Base-by-base conservation (phyloP, 2,797 vertebrate genomes). In the Apodemus agrarius region DNA sequence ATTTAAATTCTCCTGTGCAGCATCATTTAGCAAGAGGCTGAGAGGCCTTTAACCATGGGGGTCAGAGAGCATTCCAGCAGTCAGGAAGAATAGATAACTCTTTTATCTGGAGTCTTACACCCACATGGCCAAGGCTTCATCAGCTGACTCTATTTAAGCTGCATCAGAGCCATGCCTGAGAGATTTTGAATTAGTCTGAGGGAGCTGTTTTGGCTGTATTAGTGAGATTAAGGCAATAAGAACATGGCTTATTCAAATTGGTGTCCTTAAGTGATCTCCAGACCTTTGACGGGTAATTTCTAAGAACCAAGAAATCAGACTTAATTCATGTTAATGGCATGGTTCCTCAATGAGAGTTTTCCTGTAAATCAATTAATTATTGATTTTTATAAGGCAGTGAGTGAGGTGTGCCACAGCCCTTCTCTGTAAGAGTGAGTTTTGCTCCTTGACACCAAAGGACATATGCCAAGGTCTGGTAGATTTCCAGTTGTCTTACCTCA, bases 211-310 rank as follows among this genome's bases (percentile, higher is more conserved):
- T 94, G 80, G 95, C 76, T 3, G 0, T 86, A 79, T 95, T 93
- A 95, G 57, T 89, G 85, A 91, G 91, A 97, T 96, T 97, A 97
- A 97, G 87, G 72, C 74, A 49, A 5, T 91, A 93, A 96, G 37
- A 83, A 59, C 63, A n/a, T 57, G 83, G 89, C 93, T 97, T 97
- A 96, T 97, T 94, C 89, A 97, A 95, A 97, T 95, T 6, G 3
- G 29, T 88, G 46, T 93, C 75, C 84, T 97, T 97, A 84, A 96
- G 92, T 93, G 59, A 92, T 65, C 92, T 91, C 46, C 72, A 97
- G 82, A 89, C 34, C 40, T 95, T 83, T 83, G 94, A 40, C 54
- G 78, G 83, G 90, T 84, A 92, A 93, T 37, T 89, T 86, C 69
- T 95, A 91, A 92, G 52, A 40, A 74, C 63, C n/a, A 89, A 96